phyloP scores from a whole-genome alignment of 37 sponge, comb jelly and placozoan species.

The Cliona cf. orientalis region DNA sequence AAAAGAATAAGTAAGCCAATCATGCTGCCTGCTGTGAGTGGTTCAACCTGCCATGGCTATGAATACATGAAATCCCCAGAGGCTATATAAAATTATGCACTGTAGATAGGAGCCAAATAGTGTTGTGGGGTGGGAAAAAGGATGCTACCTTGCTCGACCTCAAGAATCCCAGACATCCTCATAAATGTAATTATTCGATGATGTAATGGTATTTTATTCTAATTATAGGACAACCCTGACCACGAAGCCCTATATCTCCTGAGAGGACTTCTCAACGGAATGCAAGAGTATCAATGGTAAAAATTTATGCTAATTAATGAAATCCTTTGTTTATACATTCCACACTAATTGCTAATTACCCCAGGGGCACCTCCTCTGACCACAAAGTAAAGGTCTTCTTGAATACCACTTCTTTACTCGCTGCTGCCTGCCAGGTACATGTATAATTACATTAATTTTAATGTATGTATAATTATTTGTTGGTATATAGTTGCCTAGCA shows the following conservation, averaged over 20 bases:
- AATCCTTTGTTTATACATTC: no score
- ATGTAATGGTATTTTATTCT: background rate
- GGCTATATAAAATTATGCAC: no score
- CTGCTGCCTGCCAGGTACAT: conserved; percentile 82
- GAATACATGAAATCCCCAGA: background rate
- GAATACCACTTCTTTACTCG: conserved; percentile 60
- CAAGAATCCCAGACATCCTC: background rate
- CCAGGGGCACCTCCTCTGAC: no score
- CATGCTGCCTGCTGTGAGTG: no score
- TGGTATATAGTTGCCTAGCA: no score
- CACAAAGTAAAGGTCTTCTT: conserved; percentile 71
- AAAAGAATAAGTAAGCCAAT: no score
- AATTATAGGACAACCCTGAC: conserved; percentile 87
- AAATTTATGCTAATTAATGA: no score
- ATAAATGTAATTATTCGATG: background rate
- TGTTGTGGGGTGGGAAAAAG: background rate
- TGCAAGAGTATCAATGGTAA: conserved; percentile 84
- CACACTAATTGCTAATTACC: no score
- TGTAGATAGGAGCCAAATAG: background rate
- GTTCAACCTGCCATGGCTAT: no score
- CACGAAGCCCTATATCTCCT: conserved; percentile 76
- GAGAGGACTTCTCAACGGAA: conserved; percentile 75
- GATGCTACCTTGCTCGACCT: background rate
- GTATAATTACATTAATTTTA: no score
- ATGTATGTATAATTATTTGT: no score